Base-by-base conservation (phyloP, 2,888 invertebrate species). In the Polymixis lichenea region DNA sequence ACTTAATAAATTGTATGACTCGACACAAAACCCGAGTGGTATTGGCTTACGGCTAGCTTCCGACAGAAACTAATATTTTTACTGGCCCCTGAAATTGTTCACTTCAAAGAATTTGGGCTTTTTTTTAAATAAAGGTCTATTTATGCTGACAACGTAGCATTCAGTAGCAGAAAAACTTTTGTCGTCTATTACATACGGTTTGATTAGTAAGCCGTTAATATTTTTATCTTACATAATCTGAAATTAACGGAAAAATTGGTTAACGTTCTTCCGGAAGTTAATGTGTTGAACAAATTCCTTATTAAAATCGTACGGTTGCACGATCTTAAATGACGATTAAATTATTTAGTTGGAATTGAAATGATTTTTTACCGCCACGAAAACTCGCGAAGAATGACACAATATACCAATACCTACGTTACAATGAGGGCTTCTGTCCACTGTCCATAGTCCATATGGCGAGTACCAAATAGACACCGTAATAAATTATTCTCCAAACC, bases 1-100 rank as follows among this genome's bases (percentile, higher is more conserved):
- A 79, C 75, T 83, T 82, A 82, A 75, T 83, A 82, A 83, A 68
- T 69, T 83, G 1, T 69, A 75, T 82, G 82, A 82, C 79, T 83
- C 75, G 68, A 58, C 82, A 75, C 56, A 72, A 82, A 78, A 71
- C 62, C 53, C 72, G 49, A 82, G 79, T 83, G 82, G 19, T 83
- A 82, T 83, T 82, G 72, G 80, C 46, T 82, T 83, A 75, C 49
- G 25, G 67, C 72, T 83, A 55, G 72, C 72, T 82, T 82, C 80
- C 82, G 74, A 69, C 60, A 22, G 58, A 72, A 71, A 76, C 43
- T 77, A 81, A 83, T 83, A 67, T 74, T 69, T 71, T 61, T 60
- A 74, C 55, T 64, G 56, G 28, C 68, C 28, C 6, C n/a, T 61
- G 25, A 72, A 65, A 56, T 65, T 55, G 70, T 74, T 78, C 15